A percentile compares a stretch with the other conserved stretches of the same genome.
Evolutionary conservation across 2,797 vertebrate genomes (phyloP).

Genomic region (Hippopotamyrus pictus): DNA sequence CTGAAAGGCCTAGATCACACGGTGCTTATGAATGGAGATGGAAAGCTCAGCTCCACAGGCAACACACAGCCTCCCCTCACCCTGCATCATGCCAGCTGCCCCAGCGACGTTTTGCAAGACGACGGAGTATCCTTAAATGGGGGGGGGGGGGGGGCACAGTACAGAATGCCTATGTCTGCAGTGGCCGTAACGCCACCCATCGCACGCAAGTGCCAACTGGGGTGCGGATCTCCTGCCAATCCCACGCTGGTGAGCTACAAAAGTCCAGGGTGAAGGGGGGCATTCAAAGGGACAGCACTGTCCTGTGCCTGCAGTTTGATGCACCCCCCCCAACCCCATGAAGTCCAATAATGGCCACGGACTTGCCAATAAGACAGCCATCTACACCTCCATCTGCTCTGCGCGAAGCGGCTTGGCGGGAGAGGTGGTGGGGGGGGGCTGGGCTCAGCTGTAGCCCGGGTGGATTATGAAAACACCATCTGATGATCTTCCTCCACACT

Average conservation of each 20-base stretch:
- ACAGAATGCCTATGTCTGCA: not conserved
- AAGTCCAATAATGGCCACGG: constrained; percentile 15
- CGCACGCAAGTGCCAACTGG: not conserved
- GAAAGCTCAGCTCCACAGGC: not conserved
- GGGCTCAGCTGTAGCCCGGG: constrained; percentile 13
- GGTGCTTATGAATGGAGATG: not conserved
- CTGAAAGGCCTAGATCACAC: not conserved
- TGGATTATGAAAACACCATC: constrained; percentile 35
- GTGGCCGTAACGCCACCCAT: too few relatives aligned
- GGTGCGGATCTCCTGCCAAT: not conserved
- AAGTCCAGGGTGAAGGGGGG: not conserved
- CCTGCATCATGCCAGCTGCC: not conserved
- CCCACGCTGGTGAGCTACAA: not conserved
- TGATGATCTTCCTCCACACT: constrained; percentile 32
- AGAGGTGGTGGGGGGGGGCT: not conserved
- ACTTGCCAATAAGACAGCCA: constrained; percentile 29
- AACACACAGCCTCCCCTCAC: not conserved
- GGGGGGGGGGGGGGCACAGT: not conserved
- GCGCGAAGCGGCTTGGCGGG: constrained; percentile 13
- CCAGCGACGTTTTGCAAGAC: not conserved
- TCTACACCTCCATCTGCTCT: constrained; percentile 31
- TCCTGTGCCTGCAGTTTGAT: not conserved
- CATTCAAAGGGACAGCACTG: not conserved
- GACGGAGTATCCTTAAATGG: not conserved
- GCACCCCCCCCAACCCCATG: not conserved